These are phyloP conservation scores for Caenorhabditis sulstoni DNA, from an alignment of 2,888 invertebrate genomes.

Conservation along the genomic window DNA sequence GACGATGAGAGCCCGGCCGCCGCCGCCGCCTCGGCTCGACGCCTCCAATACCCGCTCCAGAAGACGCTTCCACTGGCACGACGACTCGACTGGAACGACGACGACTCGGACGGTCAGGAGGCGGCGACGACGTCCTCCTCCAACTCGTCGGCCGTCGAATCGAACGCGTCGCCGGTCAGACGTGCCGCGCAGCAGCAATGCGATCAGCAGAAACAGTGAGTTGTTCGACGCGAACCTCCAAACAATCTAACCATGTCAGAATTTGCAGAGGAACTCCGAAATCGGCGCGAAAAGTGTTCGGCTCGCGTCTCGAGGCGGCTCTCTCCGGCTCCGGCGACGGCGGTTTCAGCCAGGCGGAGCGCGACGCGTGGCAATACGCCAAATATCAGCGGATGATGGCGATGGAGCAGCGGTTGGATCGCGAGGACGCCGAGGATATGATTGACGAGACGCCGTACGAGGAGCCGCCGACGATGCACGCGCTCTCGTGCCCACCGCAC, in stretches of 20 bases:
- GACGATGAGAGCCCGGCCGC: conserved; percentile 49
- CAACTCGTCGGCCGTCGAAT: conserved; percentile 46
- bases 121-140: conserved; percentile 47
- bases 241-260: no score
- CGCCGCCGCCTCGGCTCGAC: neutral
- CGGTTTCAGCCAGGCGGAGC: conserved; percentile 22
- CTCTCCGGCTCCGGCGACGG: conserved; percentile 32
- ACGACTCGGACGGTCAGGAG: conserved; percentile 43
- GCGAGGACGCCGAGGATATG: conserved; percentile 25
- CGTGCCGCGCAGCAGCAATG: neutral
- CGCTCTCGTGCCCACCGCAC: conserved; percentile 45
- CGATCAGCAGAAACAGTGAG: conserved; percentile 11
- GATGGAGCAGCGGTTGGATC: conserved; percentile 28
- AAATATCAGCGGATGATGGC: conserved; percentile 50
- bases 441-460: conserved; percentile 25
- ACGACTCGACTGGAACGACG: conserved; percentile 28
- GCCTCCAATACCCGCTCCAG: neutral
- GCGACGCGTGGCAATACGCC: neutral
- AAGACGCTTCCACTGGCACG: neutral
- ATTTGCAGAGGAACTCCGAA: no score
- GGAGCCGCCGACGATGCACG: neutral
- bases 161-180: conserved; percentile 7
- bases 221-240: no score
- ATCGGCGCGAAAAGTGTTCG: conserved; percentile 11
- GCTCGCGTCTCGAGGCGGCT: neutral